Evolutionary conservation across 2,888 invertebrate species (phyloP).

Genomic region (Conomelus anceps): DNA sequence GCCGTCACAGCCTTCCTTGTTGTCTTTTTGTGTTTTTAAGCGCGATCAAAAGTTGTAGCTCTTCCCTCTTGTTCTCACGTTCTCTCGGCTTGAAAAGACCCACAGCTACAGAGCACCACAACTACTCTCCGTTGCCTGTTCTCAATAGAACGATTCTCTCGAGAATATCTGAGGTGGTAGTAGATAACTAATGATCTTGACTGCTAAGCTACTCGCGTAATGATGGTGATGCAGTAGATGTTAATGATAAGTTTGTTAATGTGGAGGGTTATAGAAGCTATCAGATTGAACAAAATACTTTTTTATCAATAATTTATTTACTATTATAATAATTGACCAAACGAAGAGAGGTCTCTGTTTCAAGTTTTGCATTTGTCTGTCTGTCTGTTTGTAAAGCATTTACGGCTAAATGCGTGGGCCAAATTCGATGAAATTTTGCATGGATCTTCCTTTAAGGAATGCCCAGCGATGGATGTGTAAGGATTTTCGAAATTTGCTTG

Average conservation of each 20-base stretch:
- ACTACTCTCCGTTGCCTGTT: not conserved
- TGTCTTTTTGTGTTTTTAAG: not conserved
- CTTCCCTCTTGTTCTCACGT: not conserved
- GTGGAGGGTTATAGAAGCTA: not conserved
- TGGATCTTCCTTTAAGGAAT: too few relatives aligned
- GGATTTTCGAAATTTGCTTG: too few relatives aligned
- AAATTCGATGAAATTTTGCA: too few relatives aligned
- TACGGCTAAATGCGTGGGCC: too few relatives aligned
- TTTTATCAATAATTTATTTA: too few relatives aligned
- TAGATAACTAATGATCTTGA: not conserved
- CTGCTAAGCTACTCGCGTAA: too few relatives aligned
- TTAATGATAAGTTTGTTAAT: not conserved
- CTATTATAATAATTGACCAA: too few relatives aligned
- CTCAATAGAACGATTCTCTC: not conserved
- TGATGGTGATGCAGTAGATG: not conserved
- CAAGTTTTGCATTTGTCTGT: too few relatives aligned
- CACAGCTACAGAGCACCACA: not conserved
- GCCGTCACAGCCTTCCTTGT: not conserved
- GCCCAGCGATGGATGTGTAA: too few relatives aligned
- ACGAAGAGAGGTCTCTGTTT: too few relatives aligned
- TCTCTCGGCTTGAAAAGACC: not conserved
- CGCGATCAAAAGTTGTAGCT: not conserved
- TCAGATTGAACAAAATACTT: too few relatives aligned
- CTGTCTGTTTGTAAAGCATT: too few relatives aligned
- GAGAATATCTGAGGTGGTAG: not conserved